Evolutionary conservation across 2,888 invertebrate genomes (phyloP).

Genomic region (Theretra japonica): DNA sequence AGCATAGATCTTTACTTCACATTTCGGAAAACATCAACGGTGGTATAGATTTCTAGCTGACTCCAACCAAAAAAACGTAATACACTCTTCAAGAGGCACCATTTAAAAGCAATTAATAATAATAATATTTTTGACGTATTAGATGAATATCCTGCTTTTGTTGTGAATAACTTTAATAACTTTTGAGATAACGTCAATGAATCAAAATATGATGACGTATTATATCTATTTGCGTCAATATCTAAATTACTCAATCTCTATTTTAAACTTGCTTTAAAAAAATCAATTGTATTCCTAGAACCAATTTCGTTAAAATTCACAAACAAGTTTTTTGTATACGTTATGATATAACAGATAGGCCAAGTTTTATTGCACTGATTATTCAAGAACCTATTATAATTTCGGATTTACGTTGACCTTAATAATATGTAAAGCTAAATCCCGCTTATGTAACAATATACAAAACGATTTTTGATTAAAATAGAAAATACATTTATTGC

Average conservation of each 20-base stretch:
- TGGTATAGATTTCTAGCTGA: too few relatives aligned
- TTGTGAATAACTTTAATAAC: not conserved
- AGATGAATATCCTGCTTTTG: not conserved
- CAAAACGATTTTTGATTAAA: not conserved
- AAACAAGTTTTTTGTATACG: not conserved
- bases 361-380: slow-evolving; percentile 6
- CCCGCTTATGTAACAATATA: not conserved
- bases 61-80: too few relatives aligned
- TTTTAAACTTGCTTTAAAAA: not conserved
- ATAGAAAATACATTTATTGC: not conserved
- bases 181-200: not conserved
- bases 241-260: not conserved
- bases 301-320: not conserved
- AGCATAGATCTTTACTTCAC: too few relatives aligned
- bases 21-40: too few relatives aligned
- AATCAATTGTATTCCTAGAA: not conserved
- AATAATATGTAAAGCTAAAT: slow-evolving; percentile 1
- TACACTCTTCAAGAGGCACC: too few relatives aligned
- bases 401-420: not conserved
- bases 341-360: not conserved
- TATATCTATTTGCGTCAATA: not conserved
- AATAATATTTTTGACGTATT: not conserved
- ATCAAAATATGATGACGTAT: not conserved
- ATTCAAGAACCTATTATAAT: not conserved
- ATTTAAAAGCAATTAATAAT: too few relatives aligned